These are phyloP conservation scores for Trochalopteron elliotii DNA, from an alignment of 2,113 vertebrate genomes.

Conservation along the genomic window DNA sequence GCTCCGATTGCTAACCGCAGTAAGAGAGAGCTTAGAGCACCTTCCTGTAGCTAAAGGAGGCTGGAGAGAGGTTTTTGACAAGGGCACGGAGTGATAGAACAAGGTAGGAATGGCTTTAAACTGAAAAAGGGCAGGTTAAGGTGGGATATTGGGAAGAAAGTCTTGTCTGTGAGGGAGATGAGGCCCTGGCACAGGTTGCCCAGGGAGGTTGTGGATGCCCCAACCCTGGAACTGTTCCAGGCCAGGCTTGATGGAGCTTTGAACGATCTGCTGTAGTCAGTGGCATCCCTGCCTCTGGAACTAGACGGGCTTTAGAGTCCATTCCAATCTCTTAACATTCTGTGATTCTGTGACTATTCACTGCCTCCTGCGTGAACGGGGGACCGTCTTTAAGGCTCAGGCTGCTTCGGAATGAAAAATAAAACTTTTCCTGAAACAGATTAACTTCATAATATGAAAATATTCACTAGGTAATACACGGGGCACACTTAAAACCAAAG, in stretches of 20 bases:
- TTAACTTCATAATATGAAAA: rapidly evolving
- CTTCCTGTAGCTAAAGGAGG: neutral
- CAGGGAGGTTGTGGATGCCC: neutral
- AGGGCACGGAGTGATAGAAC: too few species aligned
- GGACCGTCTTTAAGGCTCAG: neutral
- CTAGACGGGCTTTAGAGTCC: neutral
- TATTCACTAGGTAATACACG: rapidly evolving
- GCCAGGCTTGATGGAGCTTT: neutral
- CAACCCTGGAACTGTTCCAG: neutral
- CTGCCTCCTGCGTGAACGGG: rapidly evolving
- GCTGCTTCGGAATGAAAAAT: neutral
- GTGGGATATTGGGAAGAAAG: too few species aligned
- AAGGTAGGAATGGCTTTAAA: neutral
- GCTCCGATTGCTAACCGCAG: neutral
- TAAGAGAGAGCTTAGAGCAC: neutral
- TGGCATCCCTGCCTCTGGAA: neutral
- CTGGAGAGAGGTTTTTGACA: neutral
- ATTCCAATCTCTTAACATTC: neutral
- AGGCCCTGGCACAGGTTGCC: too few species aligned
- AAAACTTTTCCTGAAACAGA: neutral
- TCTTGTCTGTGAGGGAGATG: neutral
- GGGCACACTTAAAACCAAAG: neutral
- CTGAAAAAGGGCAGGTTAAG: neutral
- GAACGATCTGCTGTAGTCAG: neutral
- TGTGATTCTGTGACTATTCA: rapidly evolving